Percentiles rank a stretch among this genome's conserved stretches.
Conservation (phyloP, 2,797 vertebrate species). For the Pangasius macronema region DNA sequence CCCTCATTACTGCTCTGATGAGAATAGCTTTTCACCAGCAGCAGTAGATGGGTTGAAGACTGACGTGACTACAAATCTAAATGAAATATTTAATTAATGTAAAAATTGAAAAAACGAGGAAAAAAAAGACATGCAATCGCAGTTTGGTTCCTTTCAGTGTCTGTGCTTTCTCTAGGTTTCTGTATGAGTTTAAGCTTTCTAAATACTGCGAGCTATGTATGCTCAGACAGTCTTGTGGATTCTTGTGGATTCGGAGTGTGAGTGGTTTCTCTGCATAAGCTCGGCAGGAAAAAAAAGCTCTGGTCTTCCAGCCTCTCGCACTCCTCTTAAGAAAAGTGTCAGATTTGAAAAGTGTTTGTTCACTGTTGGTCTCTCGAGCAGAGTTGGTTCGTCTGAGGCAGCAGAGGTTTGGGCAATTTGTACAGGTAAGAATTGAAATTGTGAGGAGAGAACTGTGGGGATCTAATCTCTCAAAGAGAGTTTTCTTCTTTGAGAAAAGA, state of each 20-base stretch:
- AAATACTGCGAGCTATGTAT: not conserved
- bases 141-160: not conserved
- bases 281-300: conserved; percentile 25
- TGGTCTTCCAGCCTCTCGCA: conserved; percentile 29
- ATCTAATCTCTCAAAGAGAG: conserved; percentile 29
- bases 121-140: not conserved
- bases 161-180: not conserved
- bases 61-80: not conserved
- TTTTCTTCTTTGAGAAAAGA: conserved; percentile 29
- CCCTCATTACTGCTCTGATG: not conserved
- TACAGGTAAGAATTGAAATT: conserved; percentile 35
- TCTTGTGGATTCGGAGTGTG: no score
- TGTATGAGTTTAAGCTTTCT: not conserved
- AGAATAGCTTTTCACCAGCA: not conserved
- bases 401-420: conserved; percentile 41
- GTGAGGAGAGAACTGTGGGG: conserved; percentile 30
- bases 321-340: not conserved
- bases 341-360: conserved; percentile 14
- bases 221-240: not conserved
- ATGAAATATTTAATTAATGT: not conserved
- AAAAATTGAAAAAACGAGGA: not conserved
- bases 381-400: conserved; percentile 15
- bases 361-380: conserved; percentile 23
- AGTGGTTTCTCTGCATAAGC: not conserved
- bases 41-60: no score